Evolutionary conservation across 2,797 vertebrate species (phyloP).

Genomic region (Cuniculus paca): DNA sequence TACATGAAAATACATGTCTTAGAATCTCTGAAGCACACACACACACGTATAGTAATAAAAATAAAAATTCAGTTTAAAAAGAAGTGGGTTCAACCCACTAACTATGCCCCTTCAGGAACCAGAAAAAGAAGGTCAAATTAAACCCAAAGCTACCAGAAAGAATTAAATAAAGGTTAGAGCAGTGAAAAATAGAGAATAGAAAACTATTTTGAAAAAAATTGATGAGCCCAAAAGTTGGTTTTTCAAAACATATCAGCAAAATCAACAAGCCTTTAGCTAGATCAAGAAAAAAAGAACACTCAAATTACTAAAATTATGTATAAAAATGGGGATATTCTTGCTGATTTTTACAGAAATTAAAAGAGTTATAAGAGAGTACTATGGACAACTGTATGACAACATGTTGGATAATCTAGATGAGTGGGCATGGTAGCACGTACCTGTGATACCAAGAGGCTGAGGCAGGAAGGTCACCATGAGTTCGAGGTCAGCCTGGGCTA

Average conservation of each 20-base stretch:
- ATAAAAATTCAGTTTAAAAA: conserved; percentile 35
- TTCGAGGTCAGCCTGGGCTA: no score
- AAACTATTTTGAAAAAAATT: background rate
- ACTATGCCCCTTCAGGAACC: background rate
- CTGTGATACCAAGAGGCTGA: no score
- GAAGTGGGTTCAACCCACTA: background rate
- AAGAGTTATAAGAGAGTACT: background rate
- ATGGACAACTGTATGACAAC: background rate
- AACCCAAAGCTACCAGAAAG: background rate
- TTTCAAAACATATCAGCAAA: background rate
- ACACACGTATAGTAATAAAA: background rate
- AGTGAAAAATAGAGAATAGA: background rate
- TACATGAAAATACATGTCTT: conserved; percentile 3
- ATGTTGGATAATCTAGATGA: background rate
- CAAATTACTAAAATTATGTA: background rate
- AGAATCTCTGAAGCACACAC: background rate
- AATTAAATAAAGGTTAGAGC: background rate
- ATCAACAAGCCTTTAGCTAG: background rate
- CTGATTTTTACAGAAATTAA: conserved; percentile 17
- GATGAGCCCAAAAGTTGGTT: background rate
- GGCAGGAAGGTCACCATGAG: no score
- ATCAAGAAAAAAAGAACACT: background rate
- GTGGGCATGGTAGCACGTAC: no score
- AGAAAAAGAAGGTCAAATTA: background rate
- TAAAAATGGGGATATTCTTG: background rate